Conservation (phyloP, 2,797 vertebrate species). For the Lithobates sylvaticus region DNA sequence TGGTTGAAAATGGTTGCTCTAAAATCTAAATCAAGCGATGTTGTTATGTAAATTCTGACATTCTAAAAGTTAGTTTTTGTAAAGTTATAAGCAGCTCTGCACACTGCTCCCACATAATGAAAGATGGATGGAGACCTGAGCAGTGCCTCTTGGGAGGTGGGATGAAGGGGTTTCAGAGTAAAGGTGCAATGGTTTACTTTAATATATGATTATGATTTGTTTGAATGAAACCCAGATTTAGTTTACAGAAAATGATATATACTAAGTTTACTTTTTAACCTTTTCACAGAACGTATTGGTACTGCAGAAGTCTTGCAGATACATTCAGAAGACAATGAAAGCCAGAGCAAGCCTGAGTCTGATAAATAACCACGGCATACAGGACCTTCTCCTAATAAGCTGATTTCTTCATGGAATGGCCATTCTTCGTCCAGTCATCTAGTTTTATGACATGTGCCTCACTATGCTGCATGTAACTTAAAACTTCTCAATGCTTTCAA, state of each 20-base stretch:
- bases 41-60: too few species aligned
- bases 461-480: not conserved
- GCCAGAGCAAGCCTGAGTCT: constrained; percentile 7
- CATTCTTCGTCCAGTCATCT: not conserved
- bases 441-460: not conserved
- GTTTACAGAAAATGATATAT: not conserved
- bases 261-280: not conserved
- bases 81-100: too few species aligned
- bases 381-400: not conserved
- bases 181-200: not conserved
- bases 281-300: constrained; percentile 71
- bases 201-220: too few species aligned
- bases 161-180: too few species aligned
- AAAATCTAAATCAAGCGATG: too few species aligned
- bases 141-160: too few species aligned
- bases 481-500: not conserved
- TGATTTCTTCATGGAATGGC: not conserved
- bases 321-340: constrained; percentile 49
- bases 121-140: too few species aligned
- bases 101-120: too few species aligned
- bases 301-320: constrained; percentile 78
- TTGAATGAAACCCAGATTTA: too few species aligned
- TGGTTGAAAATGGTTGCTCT: too few species aligned
- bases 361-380: not conserved
- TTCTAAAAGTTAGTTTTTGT: too few species aligned